Base-by-base conservation (phyloP, 2,888 invertebrate species). In the Empis livida region DNA sequence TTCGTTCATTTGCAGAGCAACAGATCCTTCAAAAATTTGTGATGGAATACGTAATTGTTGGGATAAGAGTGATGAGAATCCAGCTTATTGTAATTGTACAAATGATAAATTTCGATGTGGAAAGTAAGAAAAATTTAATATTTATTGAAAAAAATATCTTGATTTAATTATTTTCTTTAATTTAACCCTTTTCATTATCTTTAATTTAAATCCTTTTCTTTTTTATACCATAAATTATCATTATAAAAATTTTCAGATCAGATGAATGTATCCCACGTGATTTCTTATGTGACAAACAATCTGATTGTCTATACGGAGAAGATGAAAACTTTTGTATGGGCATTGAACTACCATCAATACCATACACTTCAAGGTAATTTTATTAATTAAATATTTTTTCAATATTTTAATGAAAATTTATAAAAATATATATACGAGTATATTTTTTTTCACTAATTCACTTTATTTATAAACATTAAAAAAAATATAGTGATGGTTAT, bases 21-120 rank as follows among this genome's bases (percentile, higher is more conserved):
- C 82, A 0, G 73, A 76, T 58, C 82, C 85, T 1, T 70, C 74
- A 0, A 77, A 78, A 54, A 70, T 89, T 5, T 91, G 90, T 60
- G 86, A 90, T 59, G 86, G 86, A 1, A 70, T 78, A 8, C 70
- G 84, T 9, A 81, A 90, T 60, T 90, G 90, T 59, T 69, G 75
- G 52, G 88, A 90, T 59, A 79, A 81, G 54, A 79, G 78, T 45
- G 90, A 90, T 57, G 90, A 90, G 61, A 75, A 76, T 52, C 78
- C 80, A 0, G 65, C 70, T 53, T 63, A 73, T 17, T 86, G 87
- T 60, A 72, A 72, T 49, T 85, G 85, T 59, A 76, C 63, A 5
- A 57, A 64, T 3, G 60, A 63, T 23, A 71, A 68, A 47, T 78
- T 74, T 57, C 66, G 64, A 49, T 80, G 80, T 57, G 59, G 59